Base-by-base conservation (phyloP, 2,113 vertebrate genomes). In the Xiphorhynchus elegans region DNA sequence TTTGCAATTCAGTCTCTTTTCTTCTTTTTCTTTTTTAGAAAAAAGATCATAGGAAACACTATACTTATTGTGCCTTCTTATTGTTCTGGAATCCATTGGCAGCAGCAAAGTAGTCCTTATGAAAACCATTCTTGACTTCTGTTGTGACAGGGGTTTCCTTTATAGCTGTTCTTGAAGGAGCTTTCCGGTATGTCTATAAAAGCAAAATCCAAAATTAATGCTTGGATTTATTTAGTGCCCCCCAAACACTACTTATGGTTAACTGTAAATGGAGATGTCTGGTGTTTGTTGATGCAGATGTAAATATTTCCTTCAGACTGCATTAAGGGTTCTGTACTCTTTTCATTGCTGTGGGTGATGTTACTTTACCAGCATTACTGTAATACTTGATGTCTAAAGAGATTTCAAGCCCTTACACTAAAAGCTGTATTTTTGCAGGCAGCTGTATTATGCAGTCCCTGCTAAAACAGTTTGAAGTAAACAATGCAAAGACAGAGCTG, bases 141-240 rank as follows among this genome's bases (percentile, higher is more conserved):
- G 75, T 96, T 64, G 93, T 87, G 68, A 77, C 69, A 37, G 87
- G 66, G 2, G 33, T 64, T 66, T 96, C 95, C 69, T 96, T 98
- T 19, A 6, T 6, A 37, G 91, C 92, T 35, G 70, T 97, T 97
- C 96, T 98, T 63, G 78, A 63, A 87, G 97, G 96, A 94, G 95
- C 97, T 97, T 97, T 98, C 93, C 24, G 94, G 93, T 99, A 99
- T 23, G 99, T 98, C 99, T 99, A 46, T 31, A 92, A 85, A 78
- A 93, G 19, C 52, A 78, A 93, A 87, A 64, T 17, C 12, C 26
- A 39, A 63, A 92, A n/a, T 76, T 66, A 94, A 37, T 7, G 8
- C 5, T n/a, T 29, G 19, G 10, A 20, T 84, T 75, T 39, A 13
- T 60, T 86, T 86, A 86, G 25, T 59, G 39, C 1, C 18, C 5